A percentile compares a stretch with the other conserved stretches of the same genome.
phyloP scores from a whole-genome alignment of 2,113 vertebrate genomes.

The Chloroceryle aenea region DNA sequence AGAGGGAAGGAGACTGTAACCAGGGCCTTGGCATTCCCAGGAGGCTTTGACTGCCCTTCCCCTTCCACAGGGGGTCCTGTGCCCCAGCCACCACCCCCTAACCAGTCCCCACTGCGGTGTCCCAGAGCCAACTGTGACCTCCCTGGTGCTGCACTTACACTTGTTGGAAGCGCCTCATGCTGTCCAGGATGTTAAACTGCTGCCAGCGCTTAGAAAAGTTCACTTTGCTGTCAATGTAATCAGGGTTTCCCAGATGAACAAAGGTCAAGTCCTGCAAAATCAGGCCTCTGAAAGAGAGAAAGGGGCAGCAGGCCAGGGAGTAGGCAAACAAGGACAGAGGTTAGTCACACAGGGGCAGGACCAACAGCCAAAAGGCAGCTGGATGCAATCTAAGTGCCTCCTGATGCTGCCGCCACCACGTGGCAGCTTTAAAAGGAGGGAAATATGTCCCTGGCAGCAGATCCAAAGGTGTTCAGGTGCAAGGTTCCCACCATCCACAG shows the following conservation, averaged over 20 bases:
- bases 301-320: background rate
- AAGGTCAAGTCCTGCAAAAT: constrained; percentile 98
- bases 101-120: accelerated
- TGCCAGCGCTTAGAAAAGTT: constrained; percentile 99
- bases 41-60: background rate
- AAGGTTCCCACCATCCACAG: background rate
- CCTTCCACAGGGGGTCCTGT: background rate
- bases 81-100: background rate
- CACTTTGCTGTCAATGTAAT: constrained; percentile 94
- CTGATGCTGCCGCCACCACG: background rate
- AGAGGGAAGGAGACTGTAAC: background rate
- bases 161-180: constrained; percentile 99
- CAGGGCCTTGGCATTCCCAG: background rate
- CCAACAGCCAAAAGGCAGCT: background rate
- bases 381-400: background rate
- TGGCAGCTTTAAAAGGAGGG: background rate
- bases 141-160: constrained; percentile 79
- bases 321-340: constrained; percentile 14
- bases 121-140: background rate
- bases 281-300: constrained; percentile 83
- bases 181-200: constrained; percentile 99
- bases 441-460: background rate
- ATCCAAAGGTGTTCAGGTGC: background rate
- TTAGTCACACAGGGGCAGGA: background rate
- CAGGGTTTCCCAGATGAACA: constrained; percentile 96